A percentile compares a stretch with the other conserved stretches of the same genome.
Evolutionary conservation across 1,140 invertebrate genomes (phyloP).

Genomic region (Aphelenchoides fujianensis): DNA sequence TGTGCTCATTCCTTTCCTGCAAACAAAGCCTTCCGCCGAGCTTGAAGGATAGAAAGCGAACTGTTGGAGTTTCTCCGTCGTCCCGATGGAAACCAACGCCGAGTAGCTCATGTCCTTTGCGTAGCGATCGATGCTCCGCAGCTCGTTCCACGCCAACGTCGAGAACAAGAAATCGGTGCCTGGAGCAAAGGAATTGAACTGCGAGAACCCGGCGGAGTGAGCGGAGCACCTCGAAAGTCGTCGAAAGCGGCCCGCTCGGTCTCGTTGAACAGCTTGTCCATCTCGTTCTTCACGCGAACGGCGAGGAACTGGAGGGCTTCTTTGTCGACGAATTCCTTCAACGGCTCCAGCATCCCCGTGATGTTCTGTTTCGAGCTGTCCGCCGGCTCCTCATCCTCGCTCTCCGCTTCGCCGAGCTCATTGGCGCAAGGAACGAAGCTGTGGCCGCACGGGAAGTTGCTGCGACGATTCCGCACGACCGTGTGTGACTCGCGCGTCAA

Average conservation of each 20-base stretch:
- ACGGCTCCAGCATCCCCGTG: background rate
- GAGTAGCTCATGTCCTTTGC: conserved; percentile 53
- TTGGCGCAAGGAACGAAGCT: conserved; percentile 53
- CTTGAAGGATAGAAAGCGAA: conserved; percentile 7
- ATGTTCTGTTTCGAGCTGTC: background rate
- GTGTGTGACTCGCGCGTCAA: too few relatives aligned
- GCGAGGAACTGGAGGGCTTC: conserved; percentile 33
- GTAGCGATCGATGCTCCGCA: conserved; percentile 43
- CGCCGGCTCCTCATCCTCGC: conserved; percentile 27
- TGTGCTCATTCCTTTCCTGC: conserved; percentile 7
- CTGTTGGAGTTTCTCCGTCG: conserved; percentile 37
- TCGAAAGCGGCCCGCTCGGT: conserved; percentile 43
- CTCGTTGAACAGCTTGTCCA: conserved; percentile 48
- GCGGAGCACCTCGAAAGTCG: conserved; percentile 32
- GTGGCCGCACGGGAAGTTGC: conserved; percentile 56
- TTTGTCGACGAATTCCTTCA: conserved; percentile 31
- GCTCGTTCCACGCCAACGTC: conserved; percentile 44
- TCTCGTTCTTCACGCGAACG: conserved; percentile 31
- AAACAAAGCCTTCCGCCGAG: conserved; percentile 6
- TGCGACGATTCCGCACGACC: conserved; percentile 26
- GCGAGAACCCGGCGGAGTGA: conserved; percentile 8
- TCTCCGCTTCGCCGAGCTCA: conserved; percentile 23
- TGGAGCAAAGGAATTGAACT: conserved; percentile 30
- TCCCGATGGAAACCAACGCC: conserved; percentile 41
- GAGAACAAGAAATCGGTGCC: conserved; percentile 42